Conservation (phyloP, 2,888 invertebrate species). For the Polyploca ridens region DNA sequence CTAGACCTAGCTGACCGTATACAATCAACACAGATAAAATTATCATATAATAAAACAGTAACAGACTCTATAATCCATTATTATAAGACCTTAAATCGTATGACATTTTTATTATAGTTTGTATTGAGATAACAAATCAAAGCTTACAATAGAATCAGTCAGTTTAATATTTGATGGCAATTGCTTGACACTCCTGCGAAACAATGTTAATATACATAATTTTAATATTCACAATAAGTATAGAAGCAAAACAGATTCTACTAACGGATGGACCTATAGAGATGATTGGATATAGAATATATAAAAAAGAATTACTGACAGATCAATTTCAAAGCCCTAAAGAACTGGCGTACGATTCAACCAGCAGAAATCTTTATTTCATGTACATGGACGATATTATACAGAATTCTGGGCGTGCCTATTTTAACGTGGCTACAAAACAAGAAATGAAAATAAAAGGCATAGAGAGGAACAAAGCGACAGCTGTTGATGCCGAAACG, state of each 20-base stretch:
- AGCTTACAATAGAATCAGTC: constrained; percentile 44
- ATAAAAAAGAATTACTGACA: constrained; percentile 67
- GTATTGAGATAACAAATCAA: constrained; percentile 57
- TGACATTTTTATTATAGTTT: constrained; percentile 23
- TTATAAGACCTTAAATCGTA: constrained; percentile 42
- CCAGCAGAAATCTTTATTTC: constrained; percentile 70
- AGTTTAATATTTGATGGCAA: constrained; percentile 49
- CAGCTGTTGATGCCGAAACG: constrained; percentile 64
- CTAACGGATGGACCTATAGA: constrained; percentile 63
- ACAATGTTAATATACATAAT: constrained; percentile 36
- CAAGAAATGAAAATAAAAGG: constrained; percentile 60
- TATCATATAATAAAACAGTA: not conserved
- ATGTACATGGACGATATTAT: constrained; percentile 74
- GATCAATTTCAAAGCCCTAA: constrained; percentile 59
- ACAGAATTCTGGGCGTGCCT: constrained; percentile 71
- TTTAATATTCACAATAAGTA: constrained; percentile 35
- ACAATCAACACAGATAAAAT: constrained; percentile 26
- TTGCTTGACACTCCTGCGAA: constrained; percentile 42
- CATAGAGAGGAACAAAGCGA: constrained; percentile 69
- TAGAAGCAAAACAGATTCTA: constrained; percentile 55
- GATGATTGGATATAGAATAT: constrained; percentile 63
- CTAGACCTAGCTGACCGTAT: constrained; percentile 25
- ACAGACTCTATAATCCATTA: too few species aligned
- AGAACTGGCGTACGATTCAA: constrained; percentile 72
- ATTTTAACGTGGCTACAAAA: constrained; percentile 66